These are phyloP conservation scores for Todiramphus saurophagus DNA, from an alignment of 2,113 vertebrate genomes.

Conservation along the genomic window DNA sequence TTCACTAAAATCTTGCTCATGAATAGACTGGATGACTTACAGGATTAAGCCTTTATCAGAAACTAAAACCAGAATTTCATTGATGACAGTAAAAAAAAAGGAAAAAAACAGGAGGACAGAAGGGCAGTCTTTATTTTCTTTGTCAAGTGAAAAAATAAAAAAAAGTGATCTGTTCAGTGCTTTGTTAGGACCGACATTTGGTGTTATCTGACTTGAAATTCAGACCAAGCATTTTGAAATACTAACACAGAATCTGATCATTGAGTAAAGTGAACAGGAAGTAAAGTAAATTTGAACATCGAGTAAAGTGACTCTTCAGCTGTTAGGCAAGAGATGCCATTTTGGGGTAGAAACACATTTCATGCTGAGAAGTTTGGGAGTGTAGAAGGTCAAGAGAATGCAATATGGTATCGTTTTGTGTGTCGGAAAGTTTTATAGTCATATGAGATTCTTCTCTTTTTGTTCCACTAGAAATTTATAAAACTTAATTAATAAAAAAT, in stretches of 20 bases:
- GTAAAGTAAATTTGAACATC: background rate
- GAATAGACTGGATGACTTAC: background rate
- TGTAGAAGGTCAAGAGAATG: background rate
- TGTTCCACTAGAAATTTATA: background rate
- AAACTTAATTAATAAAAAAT: background rate
- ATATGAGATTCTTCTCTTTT: background rate
- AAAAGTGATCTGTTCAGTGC: background rate
- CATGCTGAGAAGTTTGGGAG: background rate
- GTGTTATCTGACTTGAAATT: background rate
- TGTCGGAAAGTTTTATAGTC: background rate
- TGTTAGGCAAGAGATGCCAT: background rate
- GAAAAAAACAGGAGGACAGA: background rate
- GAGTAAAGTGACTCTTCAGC: background rate
- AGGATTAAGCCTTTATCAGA: background rate
- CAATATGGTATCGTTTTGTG: background rate
- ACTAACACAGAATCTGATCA: background rate
- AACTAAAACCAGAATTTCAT: background rate
- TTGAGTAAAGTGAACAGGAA: background rate
- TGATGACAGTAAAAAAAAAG: background rate
- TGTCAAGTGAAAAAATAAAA: background rate
- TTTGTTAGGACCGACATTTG: background rate
- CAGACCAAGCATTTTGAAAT: background rate
- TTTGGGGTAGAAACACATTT: background rate
- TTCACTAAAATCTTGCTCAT: background rate
- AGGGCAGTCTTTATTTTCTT: background rate